These are phyloP conservation scores for Drosophila micromelanica DNA, from an alignment of 1,140 invertebrate genomes.

Conservation along the genomic window DNA sequence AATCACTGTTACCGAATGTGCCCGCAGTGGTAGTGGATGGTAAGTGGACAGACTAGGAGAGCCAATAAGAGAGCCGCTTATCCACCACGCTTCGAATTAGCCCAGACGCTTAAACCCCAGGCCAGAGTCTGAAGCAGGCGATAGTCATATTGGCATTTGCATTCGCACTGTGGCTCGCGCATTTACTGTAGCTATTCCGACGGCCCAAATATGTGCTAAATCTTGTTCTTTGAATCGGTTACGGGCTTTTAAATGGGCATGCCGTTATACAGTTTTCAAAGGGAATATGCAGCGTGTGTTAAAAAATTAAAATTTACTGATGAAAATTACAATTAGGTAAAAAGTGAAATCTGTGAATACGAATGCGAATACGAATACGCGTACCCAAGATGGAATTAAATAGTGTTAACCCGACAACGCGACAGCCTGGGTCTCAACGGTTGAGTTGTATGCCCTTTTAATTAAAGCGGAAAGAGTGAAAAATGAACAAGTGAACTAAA, in stretches of 20 bases:
- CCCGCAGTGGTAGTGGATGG: conserved; percentile 25
- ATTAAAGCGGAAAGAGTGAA: conserved; percentile 14
- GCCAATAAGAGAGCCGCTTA: conserved; percentile 49
- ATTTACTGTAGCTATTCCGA: conserved; percentile 41
- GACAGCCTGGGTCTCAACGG: not conserved
- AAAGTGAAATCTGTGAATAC: not conserved
- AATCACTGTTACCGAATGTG: conserved; percentile 35
- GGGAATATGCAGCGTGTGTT: not conserved
- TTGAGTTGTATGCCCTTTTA: conserved; percentile 12
- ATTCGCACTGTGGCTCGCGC: conserved; percentile 40
- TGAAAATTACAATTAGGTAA: not conserved
- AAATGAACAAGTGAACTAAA: conserved; percentile 64
- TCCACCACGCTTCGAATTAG: conserved; percentile 15
- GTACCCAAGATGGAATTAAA: not conserved
- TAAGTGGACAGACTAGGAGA: not conserved
- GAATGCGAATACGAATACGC: not conserved
- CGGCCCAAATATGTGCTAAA: conserved; percentile 15
- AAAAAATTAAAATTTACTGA: not conserved
- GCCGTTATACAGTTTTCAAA: not conserved
- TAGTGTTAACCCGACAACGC: conserved; percentile 1
- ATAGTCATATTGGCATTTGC: conserved; percentile 42
- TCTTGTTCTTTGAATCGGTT: not conserved
- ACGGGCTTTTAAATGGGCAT: not conserved
- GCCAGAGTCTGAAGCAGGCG: conserved; percentile 29
- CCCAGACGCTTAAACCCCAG: conserved; percentile 2